Percentiles rank a stretch among this genome's conserved stretches.
phyloP scores from a whole-genome alignment of 2,797 vertebrate species.

The Pipistrellus nathusii region DNA sequence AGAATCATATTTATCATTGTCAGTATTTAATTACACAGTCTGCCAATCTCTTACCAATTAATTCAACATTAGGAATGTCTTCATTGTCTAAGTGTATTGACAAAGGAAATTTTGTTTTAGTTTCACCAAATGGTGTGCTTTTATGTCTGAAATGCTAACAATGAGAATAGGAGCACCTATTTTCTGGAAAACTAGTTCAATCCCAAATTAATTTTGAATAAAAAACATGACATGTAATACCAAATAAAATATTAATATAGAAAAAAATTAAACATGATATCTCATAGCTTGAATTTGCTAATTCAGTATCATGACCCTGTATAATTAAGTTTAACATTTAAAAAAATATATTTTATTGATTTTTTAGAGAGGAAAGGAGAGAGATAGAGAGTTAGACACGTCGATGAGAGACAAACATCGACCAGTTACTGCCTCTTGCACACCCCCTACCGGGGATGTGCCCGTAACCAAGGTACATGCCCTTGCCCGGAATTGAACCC shows the following conservation, averaged over 20 bases:
- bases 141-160: slow-evolving; percentile 52
- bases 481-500: too few species aligned
- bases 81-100: slow-evolving; percentile 18
- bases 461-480: too few species aligned
- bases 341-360: neutral
- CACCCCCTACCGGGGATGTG: too few species aligned
- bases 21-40: slow-evolving; percentile 30
- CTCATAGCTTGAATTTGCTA: slow-evolving; percentile 28
- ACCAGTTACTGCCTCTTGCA: too few species aligned
- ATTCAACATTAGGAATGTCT: slow-evolving; percentile 28
- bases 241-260: slow-evolving; percentile 7
- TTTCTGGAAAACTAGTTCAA: slow-evolving; percentile 55
- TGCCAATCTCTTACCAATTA: slow-evolving; percentile 24
- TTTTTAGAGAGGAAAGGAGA: too few species aligned
- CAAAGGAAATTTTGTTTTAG: slow-evolving; percentile 42
- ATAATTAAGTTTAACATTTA: neutral
- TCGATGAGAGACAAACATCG: too few species aligned
- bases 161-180: neutral
- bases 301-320: neutral
- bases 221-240: slow-evolving; percentile 31
- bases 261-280: slow-evolving; percentile 58
- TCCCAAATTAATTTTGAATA: slow-evolving; percentile 50
- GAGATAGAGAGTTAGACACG: too few species aligned
- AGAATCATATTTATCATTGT: slow-evolving; percentile 41
- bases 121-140: slow-evolving; percentile 36